Conservation (phyloP, 2,888 invertebrate genomes). For the Eupithecia vulgata region DNA sequence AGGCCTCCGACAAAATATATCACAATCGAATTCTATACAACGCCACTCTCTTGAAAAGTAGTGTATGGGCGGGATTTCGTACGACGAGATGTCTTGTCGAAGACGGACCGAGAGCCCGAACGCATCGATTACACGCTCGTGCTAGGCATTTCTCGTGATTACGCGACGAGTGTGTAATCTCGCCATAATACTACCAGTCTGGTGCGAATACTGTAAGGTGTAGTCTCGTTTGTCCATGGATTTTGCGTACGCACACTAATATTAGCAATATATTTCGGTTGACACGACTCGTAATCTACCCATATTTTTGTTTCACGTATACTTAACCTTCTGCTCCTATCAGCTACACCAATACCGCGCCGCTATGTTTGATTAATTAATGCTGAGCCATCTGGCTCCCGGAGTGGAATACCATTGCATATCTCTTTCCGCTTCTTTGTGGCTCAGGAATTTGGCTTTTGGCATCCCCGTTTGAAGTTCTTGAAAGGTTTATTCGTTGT, state of each 20-base stretch:
- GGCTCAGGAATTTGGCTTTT: constrained; percentile 29
- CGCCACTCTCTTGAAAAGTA: neutral
- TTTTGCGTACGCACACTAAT: too few species aligned
- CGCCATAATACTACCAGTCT: too few species aligned
- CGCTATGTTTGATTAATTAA: constrained; percentile 59
- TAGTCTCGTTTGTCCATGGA: too few species aligned
- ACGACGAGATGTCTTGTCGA: too few species aligned
- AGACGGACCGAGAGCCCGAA: too few species aligned
- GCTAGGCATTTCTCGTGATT: too few species aligned
- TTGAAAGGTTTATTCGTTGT: constrained; percentile 18
- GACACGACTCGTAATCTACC: neutral
- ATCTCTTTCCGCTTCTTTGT: constrained; percentile 38
- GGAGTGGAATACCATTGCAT: constrained; percentile 39
- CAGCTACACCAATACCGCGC: constrained; percentile 18
- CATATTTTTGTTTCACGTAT: neutral
- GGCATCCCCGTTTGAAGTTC: constrained; percentile 25
- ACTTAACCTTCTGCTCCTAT: neutral
- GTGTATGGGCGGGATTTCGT: too few species aligned
- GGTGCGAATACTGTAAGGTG: too few species aligned
- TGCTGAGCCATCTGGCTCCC: constrained; percentile 44
- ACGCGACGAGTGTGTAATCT: too few species aligned
- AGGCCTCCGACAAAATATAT: neutral
- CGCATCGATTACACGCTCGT: too few species aligned
- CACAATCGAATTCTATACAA: neutral
- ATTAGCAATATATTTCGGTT: neutral